Evolutionary conservation across 2,888 invertebrate species (phyloP), one percentile per base, ranked within the genome.

Genomic region (Cerastis rubricosa): DNA sequence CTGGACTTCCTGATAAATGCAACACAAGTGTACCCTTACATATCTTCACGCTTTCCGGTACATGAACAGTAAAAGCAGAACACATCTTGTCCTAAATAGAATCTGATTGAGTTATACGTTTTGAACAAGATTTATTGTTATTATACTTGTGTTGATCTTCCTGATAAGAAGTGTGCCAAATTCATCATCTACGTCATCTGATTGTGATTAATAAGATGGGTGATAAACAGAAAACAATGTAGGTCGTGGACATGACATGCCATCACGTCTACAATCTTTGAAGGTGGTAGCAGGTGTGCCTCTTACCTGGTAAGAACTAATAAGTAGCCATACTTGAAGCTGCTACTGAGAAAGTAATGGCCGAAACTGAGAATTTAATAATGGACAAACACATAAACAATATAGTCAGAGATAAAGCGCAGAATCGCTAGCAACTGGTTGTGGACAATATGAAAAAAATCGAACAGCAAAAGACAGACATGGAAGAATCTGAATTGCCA

Each of bases 1-100:
- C 90, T 92, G 92, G 93, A 93, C 91, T 94, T 94, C 93, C 94
- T 95, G 94, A 95, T 88, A 90, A 90, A 94, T 95, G 91, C 85
- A 76, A 89, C 93, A 83, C 95, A 94, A 94, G 92, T 95, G 95
- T 90, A 69, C 66, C 64, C 72, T 81, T 80, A 87, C 81, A 87
- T 84, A 85, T 84, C 71, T 84, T 83, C 43, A 63, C 65, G 69
- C 43, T 71, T 78, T 78, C 47, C 61, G 64, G 75, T 57, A 74
- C 49, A 65, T 19, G 65, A 71, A 66, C 69, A 49, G 81, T 57
- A 57, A 81, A 67, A 73, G 29, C 64, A 65, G 47, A 66, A 65
- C 22, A 35, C 51, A 68, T 40, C n/a, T 61, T 68, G 45, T 65
- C 35, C 74, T 43, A 45, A 65, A 73, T 74, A 66, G 0, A 78